Base-by-base conservation (phyloP, 2,113 vertebrate species). In the Motacilla tschutschensis region DNA sequence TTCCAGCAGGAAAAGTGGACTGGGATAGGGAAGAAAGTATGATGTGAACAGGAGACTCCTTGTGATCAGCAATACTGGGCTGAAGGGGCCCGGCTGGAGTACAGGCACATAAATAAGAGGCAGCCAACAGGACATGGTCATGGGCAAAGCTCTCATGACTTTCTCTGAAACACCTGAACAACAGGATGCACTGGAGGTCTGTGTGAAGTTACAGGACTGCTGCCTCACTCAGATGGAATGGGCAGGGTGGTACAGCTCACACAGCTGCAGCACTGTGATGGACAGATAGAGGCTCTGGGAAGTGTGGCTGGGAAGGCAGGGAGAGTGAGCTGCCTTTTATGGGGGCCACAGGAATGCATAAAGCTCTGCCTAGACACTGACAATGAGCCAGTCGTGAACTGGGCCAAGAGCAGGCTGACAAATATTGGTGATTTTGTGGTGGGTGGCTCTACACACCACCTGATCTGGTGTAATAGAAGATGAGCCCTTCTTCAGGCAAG, bases 71-170 rank as follows among this genome's bases (percentile, higher is more conserved):
- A 78, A 15, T 15, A 58, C 1, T 24, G 20, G 7, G 40, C 24
- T 66, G 26, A 71, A 83, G 44, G 3, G 8, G 4, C 21, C 5
- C 5, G 22, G 3, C 15, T 59, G 0, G 2, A 43, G 19, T 17
- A 1, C 5, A n/a, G 28, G 21, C 7, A 11, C 0, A 7, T 46
- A 47, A 79, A 29, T 21, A 62, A 57, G 24, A 28, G 11, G 36
- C 9, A 31, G 10, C 2, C 22, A 38, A 17, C 5, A 62, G 14
- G 22, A 53, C 5, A 9, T 4, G 58, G 24, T 21, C 4, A 18
- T 20, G 29, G 41, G 7, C 21, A 79, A 88, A 60, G 12, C 12
- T 77, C 59, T 70, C 31, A 26, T 8, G 35, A 2, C 5, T 65
- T 36, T 73, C 43, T 80, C 38, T 70, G 43, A 69, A 57, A 7